These are phyloP conservation scores for Labeo rohita DNA, from an alignment of 2,113 vertebrate genomes.

Conservation along the genomic window DNA sequence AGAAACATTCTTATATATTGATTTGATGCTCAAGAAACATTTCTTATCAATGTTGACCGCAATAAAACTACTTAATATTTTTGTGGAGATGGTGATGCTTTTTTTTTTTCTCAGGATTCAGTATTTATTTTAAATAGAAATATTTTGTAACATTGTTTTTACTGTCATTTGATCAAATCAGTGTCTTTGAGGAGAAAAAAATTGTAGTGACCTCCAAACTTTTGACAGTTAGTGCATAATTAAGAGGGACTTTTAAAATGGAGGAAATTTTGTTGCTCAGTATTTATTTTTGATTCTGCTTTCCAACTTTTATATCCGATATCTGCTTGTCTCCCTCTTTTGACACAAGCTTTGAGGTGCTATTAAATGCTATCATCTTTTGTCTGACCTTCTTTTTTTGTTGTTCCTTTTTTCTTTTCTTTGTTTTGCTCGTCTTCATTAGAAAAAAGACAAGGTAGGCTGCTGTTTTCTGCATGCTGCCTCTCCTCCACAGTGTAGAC, in stretches of 20 bases:
- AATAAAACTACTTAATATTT: not conserved
- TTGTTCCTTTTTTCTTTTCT: not conserved
- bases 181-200: not conserved
- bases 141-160: not conserved
- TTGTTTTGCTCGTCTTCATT: slow-evolving; percentile 66
- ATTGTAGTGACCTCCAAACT: not conserved
- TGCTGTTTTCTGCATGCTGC: slow-evolving; percentile 70
- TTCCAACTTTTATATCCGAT: not conserved
- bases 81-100: not conserved
- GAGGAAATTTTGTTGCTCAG: not conserved
- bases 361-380: not conserved
- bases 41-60: not conserved
- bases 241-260: not conserved
- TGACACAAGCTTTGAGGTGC: not conserved
- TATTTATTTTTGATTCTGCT: not conserved
- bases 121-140: not conserved
- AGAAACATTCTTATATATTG: not conserved
- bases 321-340: slow-evolving; percentile 10
- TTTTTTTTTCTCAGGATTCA: not conserved
- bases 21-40: not conserved
- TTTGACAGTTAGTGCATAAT: not conserved
- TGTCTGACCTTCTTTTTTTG: slow-evolving; percentile 29
- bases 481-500: slow-evolving; percentile 47
- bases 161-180: not conserved
- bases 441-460: slow-evolving; percentile 84